phyloP scores from a whole-genome alignment of 2,113 vertebrate species.

The Carassius gibelio region DNA sequence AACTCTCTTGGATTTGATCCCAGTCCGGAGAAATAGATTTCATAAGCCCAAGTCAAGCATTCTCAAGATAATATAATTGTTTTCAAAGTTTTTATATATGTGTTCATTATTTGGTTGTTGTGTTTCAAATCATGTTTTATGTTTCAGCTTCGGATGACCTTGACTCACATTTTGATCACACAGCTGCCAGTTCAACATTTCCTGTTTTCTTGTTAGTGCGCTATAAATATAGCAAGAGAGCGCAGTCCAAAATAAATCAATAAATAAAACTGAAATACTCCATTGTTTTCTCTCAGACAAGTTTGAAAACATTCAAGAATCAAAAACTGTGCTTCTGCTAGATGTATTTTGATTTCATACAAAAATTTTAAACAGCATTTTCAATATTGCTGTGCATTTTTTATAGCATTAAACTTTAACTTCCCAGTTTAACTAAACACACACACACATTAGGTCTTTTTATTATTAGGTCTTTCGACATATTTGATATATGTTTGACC shows the following conservation, averaged over 20 bases:
- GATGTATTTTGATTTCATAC: not conserved
- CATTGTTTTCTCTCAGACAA: not conserved
- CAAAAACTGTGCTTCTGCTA: not conserved
- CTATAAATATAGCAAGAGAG: not conserved
- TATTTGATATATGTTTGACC: too few relatives aligned
- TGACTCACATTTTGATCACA: not conserved
- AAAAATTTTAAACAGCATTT: too few relatives aligned
- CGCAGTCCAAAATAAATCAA: not conserved
- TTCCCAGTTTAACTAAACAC: too few relatives aligned
- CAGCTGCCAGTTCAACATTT: not conserved
- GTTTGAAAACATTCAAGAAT: too few relatives aligned
- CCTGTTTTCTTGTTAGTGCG: not conserved
- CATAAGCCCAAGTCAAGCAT: not conserved
- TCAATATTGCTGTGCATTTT: too few relatives aligned
- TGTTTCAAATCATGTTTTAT: not conserved
- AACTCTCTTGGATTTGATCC: not conserved
- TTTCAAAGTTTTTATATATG: not conserved
- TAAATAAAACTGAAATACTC: not conserved
- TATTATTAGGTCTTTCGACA: too few relatives aligned
- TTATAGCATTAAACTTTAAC: too few relatives aligned
- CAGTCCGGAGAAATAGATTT: not conserved
- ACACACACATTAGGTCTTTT: too few relatives aligned
- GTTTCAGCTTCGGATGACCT: not conserved
- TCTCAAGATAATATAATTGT: not conserved
- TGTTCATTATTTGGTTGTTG: not conserved